Base-by-base conservation (phyloP, 2,797 vertebrate species). In the Triplophysa bombifrons region DNA sequence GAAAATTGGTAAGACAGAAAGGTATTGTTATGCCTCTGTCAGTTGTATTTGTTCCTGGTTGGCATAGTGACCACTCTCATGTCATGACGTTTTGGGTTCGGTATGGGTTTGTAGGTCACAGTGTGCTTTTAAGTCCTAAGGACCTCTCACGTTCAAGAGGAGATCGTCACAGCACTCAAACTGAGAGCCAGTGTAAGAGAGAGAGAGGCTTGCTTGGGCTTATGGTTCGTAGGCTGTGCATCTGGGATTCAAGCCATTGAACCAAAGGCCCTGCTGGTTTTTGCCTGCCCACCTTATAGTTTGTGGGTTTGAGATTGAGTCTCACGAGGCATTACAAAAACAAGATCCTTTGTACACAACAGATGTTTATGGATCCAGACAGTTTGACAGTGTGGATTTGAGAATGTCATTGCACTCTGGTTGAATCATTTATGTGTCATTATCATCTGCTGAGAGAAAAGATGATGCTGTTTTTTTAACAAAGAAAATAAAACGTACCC, bases 191-290 rank as follows among this genome's bases (percentile, higher is more conserved):
- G 73, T 41, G 9, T 72, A 5, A 22, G 55, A 70, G 13, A 27
- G 13, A 27, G n/a, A 63, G 14, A 19, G 27, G 61, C 30, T 72
- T 56, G 20, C 20, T 76, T 67, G 63, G 17, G 50, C 16, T 67
- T 76, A 22, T 76, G 63, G 50, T 55, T 55, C 11, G 50, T 75
- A 66, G 63, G 63, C 50, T 44, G 74, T 66, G 65, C 20, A 56
- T 76, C 34, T 70, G n/a, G 38, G 56, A 78, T 70, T 70, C 44
- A 50, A 77, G 66, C n/a, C 66, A 53, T 78, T 77, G 19, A 70
- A 25, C 19, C 63, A 61, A 27, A 69, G 66, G 19, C 44, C 22
- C 34, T n/a, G n/a, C 38, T 53, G 48, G 20, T 17, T 50, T 19
- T 66, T 41, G 38, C 6, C 34, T 25, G 48, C 27, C n/a, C 56